Conservation (phyloP, 1,140 invertebrate genomes). For the Calycopis cecrops region DNA sequence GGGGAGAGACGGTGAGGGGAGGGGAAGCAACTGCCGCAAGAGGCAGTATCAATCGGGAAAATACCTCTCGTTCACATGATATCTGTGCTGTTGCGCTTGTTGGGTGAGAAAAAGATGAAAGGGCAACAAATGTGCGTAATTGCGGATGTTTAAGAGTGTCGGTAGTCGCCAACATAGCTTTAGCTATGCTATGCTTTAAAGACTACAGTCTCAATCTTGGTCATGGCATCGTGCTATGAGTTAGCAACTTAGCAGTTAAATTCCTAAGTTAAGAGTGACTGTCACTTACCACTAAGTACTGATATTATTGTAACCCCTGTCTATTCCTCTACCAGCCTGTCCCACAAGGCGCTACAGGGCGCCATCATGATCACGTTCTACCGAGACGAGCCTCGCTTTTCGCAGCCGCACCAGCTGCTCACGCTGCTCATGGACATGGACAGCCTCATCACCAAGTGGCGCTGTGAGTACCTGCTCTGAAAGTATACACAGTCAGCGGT, state of each 20-base stretch:
- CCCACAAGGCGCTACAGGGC: slow-evolving; percentile 93
- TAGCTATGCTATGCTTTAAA: not conserved
- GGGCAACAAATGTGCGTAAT: no score
- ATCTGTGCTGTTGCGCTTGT: no score
- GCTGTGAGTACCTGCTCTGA: slow-evolving; percentile 84
- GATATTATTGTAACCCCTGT: not conserved
- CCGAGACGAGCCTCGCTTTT: slow-evolving; percentile 96
- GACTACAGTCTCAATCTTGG: not conserved
- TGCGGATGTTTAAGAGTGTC: no score
- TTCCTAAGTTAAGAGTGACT: no score
- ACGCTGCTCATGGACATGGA: slow-evolving; percentile 98
- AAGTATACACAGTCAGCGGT: no score
- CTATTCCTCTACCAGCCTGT: slow-evolving; percentile 77
- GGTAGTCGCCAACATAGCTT: no score
- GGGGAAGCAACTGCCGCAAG: no score
- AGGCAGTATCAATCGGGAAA: no score
- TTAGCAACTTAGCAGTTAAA: not conserved
- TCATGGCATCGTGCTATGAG: not conserved
- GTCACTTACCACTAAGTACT: no score
- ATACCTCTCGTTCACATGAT: no score
- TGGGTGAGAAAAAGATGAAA: no score
- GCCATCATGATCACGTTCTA: slow-evolving; percentile 99
- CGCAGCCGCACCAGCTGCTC: slow-evolving; percentile 96
- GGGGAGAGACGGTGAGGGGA: slow-evolving; percentile 87
- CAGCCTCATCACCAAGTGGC: slow-evolving; percentile 98